Conservation (phyloP, 2,797 vertebrate species). For the Siniperca undulata region DNA sequence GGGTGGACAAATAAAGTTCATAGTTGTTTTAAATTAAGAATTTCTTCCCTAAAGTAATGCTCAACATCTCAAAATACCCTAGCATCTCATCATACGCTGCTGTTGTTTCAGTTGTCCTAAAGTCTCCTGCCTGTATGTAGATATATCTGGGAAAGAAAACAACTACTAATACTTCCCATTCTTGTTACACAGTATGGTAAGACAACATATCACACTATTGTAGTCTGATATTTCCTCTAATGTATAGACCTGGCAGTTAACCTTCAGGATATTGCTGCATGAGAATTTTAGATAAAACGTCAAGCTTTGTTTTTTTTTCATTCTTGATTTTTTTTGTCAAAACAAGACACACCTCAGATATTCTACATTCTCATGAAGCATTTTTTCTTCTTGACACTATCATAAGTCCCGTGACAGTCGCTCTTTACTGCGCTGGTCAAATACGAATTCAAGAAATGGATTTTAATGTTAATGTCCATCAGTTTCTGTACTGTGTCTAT, state of each 20-base stretch:
- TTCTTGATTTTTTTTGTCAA: neutral
- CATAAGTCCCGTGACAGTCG: neutral
- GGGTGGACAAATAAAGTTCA: neutral
- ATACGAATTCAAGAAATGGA: neutral
- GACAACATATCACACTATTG: constrained; percentile 27
- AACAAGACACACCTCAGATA: constrained; percentile 13
- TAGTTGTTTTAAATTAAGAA: neutral
- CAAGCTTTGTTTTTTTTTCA: neutral
- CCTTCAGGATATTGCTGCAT: constrained; percentile 30
- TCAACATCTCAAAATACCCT: neutral
- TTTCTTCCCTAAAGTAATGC: neutral
- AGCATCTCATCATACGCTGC: neutral
- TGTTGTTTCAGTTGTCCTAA: neutral
- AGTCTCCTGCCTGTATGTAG: neutral
- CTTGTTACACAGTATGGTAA: constrained; percentile 9
- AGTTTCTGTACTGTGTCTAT: neutral
- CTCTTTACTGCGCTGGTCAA: neutral
- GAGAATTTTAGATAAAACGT: constrained; percentile 13
- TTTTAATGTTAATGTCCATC: neutral
- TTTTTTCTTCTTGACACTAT: neutral
- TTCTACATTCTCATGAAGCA: neutral
- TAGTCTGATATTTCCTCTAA: constrained; percentile 28
- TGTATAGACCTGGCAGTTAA: neutral
- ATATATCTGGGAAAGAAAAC: constrained; percentile 35
- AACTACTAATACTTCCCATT: constrained; percentile 36